These are phyloP conservation scores for Diorhabda carinulata DNA, from an alignment of 1,140 invertebrate genomes.

Conservation along the genomic window DNA sequence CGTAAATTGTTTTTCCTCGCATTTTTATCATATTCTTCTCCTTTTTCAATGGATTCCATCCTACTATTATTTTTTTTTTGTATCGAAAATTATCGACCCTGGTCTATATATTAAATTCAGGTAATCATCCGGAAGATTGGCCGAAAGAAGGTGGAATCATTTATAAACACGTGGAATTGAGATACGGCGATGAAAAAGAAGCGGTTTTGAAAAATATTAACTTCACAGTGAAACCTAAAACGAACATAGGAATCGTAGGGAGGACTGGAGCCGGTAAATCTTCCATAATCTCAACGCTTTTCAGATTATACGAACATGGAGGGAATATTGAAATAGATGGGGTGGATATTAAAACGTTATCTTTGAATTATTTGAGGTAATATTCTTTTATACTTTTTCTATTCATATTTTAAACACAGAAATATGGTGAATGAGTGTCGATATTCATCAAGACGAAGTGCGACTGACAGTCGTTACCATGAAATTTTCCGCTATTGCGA, in stretches of 20 bases:
- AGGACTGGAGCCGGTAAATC: conserved; percentile 81
- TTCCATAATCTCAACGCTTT: conserved; percentile 70
- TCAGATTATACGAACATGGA: conserved; percentile 55
- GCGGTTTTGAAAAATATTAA: conserved; percentile 70
- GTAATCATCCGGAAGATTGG: conserved; percentile 57
- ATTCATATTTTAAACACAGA: background rate
- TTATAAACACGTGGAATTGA: conserved; percentile 63
- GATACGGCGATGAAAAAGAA: conserved; percentile 55
- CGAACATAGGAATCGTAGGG: conserved; percentile 74
- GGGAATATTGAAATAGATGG: conserved; percentile 59
- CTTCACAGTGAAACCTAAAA: conserved; percentile 55
- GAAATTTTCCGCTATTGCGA: no score
- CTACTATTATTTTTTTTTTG: no score
- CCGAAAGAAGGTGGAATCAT: conserved; percentile 65
- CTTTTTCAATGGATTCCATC: no score
- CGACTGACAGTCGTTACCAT: no score
- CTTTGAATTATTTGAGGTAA: conserved; percentile 64
- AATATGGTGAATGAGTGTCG: background rate
- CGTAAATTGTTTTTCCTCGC: no score
- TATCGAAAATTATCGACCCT: no score
- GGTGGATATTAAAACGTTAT: conserved; percentile 56
- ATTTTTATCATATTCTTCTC: no score
- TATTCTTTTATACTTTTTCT: background rate
- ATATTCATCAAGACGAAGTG: no score
- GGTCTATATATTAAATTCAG: no score